These are phyloP conservation scores for Xenus cinereus DNA, from an alignment of 2,113 vertebrate species.

Conservation along the genomic window DNA sequence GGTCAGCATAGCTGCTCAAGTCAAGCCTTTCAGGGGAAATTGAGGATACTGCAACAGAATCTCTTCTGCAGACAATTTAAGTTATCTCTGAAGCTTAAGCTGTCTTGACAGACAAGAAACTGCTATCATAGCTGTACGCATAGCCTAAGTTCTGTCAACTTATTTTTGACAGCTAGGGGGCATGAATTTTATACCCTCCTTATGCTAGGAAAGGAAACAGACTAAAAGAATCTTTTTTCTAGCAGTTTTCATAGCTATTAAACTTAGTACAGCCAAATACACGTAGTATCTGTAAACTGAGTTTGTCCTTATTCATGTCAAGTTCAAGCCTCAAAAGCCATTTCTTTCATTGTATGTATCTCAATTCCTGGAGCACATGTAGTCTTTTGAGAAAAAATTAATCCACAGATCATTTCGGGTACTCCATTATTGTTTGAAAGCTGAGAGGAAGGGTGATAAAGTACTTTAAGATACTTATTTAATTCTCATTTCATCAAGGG, in stretches of 20 bases:
- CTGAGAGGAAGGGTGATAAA: not conserved
- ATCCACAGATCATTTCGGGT: not conserved
- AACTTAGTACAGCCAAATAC: not conserved
- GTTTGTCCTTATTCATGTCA: not conserved
- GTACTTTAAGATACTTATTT: not conserved
- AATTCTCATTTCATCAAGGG: not conserved
- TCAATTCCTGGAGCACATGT: not conserved
- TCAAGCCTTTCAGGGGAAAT: not conserved
- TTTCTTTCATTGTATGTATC: not conserved
- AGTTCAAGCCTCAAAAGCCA: not conserved
- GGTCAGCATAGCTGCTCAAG: not conserved
- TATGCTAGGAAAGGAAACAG: not conserved
- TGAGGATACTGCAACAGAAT: not conserved
- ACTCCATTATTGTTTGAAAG: not conserved
- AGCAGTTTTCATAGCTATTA: not conserved
- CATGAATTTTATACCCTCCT: not conserved
- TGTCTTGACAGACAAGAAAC: conserved; percentile 9
- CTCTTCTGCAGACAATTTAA: not conserved
- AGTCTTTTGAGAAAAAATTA: not conserved
- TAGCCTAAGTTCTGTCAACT: not conserved
- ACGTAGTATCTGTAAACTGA: not conserved
- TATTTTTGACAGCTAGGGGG: conserved; percentile 10
- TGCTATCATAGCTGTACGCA: not conserved
- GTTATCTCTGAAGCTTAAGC: not conserved
- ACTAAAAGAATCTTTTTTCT: not conserved